These are phyloP conservation scores for Nomada hirtipes DNA, from an alignment of 2,888 invertebrate species.

Conservation along the genomic window DNA sequence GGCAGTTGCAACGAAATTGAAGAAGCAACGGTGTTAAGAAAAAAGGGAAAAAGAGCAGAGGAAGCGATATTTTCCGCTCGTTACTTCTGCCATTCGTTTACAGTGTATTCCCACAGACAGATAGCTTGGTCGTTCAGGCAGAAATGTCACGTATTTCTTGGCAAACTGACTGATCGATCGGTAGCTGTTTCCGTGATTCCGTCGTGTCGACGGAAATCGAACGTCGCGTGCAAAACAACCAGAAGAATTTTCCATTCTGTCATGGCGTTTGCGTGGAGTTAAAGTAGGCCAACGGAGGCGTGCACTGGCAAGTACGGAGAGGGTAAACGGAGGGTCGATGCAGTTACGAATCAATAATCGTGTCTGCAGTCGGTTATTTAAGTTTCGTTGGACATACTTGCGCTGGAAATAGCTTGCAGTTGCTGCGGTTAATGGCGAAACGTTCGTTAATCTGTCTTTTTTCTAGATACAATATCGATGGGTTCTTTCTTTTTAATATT, in stretches of 20 bases:
- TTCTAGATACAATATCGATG: background rate
- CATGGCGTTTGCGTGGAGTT: constrained; percentile 53
- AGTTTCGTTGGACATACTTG: constrained; percentile 59
- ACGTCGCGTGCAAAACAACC: constrained; percentile 17
- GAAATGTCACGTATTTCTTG: constrained; percentile 26
- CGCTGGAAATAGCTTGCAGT: constrained; percentile 62
- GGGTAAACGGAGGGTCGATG: constrained; percentile 68
- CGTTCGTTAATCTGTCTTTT: background rate
- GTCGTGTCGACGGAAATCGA: constrained; percentile 30
- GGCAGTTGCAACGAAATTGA: background rate
- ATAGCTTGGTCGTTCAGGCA: background rate
- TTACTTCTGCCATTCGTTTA: constrained; percentile 18
- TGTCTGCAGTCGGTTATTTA: constrained; percentile 64
- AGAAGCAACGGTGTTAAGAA: background rate
- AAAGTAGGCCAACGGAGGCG: constrained; percentile 75
- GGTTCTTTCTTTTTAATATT: too few relatives aligned
- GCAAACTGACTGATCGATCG: constrained; percentile 32
- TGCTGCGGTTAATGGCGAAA: background rate
- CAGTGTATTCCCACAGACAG: background rate
- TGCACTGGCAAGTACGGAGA: constrained; percentile 58
- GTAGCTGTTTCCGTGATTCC: constrained; percentile 28
- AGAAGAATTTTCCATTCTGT: constrained; percentile 15
- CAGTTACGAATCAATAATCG: constrained; percentile 70
- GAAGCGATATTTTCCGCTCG: constrained; percentile 22
- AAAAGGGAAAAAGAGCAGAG: background rate